phyloP scores from a whole-genome alignment of 1,140 invertebrate species.

The Leptopilina clavipes region DNA sequence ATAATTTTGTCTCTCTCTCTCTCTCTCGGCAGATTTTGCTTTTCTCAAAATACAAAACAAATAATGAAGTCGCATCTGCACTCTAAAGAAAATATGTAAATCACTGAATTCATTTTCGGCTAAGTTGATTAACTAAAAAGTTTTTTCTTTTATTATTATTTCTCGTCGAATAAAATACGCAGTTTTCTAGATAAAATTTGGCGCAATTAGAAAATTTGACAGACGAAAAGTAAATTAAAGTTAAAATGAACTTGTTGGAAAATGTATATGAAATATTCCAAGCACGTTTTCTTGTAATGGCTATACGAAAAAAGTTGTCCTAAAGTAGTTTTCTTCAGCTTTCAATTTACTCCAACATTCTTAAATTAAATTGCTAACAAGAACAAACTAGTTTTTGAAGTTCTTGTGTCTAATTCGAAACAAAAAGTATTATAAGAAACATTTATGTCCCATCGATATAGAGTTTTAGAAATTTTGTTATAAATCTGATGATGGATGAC shows the following conservation, averaged over 20 bases:
- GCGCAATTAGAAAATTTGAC: background rate
- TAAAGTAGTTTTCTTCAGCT: slow-evolving; percentile 14
- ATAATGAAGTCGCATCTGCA: slow-evolving; percentile 25
- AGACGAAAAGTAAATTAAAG: background rate
- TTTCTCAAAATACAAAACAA: slow-evolving; percentile 6
- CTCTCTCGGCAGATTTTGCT: slow-evolving; percentile 4
- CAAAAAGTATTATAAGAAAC: too few relatives aligned
- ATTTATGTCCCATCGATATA: too few relatives aligned
- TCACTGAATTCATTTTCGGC: background rate
- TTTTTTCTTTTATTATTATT: background rate
- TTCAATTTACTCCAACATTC: slow-evolving; percentile 23
- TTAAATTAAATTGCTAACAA: slow-evolving; percentile 19
- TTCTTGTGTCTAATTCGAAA: background rate
- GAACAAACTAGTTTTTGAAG: background rate
- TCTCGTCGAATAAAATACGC: background rate
- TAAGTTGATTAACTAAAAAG: background rate
- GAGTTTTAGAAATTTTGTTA: too few relatives aligned
- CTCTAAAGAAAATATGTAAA: slow-evolving; percentile 6
- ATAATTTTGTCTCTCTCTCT: background rate
- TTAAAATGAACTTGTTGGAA: background rate
- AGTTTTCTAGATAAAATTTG: background rate
- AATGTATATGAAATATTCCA: slow-evolving; percentile 14
- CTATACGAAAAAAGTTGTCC: background rate
- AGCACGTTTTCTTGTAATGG: background rate
- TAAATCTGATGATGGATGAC: too few relatives aligned